Evolutionary conservation across 1,140 invertebrate genomes (phyloP).

Genomic region (Marisa cornuarietis): DNA sequence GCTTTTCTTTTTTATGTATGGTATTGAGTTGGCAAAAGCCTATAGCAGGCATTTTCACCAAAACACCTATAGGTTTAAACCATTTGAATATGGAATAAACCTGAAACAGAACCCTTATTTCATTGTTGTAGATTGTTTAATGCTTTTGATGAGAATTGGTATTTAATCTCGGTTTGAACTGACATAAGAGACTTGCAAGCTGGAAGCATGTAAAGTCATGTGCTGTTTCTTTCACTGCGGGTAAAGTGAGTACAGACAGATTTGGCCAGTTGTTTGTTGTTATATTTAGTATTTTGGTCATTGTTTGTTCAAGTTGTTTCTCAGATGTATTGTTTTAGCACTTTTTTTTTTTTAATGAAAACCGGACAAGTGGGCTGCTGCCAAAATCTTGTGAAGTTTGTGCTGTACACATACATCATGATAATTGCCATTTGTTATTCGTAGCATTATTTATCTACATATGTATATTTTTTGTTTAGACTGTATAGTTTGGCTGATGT

Average conservation of each 20-base stretch:
- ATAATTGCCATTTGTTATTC: background rate
- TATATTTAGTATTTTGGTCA: conserved; percentile 1
- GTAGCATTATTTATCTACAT: conserved; percentile 3
- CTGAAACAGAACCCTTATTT: background rate
- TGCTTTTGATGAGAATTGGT: background rate
- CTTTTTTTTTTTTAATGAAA: background rate
- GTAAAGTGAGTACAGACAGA: conserved; percentile 2
- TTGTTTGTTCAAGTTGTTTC: conserved; percentile 1
- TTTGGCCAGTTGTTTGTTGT: background rate
- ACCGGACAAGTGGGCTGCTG: background rate
- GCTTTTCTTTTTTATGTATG: no score
- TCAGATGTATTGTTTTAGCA: background rate
- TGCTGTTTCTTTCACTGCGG: background rate
- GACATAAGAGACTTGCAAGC: no score
- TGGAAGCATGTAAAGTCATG: no score
- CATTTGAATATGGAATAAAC: background rate
- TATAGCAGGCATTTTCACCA: no score
- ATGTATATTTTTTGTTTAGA: conserved; percentile 1
- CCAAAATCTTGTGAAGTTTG: background rate
- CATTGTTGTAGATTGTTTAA: background rate
- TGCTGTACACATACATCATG: background rate
- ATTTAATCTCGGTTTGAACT: no score
- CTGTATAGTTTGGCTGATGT: background rate
- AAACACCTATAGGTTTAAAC: no score
- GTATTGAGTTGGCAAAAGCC: no score